Base-by-base conservation (phyloP, 2,797 vertebrate genomes). In the Tenualosa ilisha region DNA sequence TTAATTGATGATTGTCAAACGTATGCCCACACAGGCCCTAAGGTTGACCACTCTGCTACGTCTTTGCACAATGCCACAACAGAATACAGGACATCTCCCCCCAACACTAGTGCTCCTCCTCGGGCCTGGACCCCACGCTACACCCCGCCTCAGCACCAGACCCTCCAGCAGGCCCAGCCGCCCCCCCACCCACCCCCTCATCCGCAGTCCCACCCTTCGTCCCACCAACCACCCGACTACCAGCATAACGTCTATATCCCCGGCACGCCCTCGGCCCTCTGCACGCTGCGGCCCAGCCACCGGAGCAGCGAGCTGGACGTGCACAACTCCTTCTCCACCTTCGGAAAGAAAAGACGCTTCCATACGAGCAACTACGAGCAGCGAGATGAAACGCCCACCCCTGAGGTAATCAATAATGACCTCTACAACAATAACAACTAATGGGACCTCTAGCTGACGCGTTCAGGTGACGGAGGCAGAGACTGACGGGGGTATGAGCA, bases 191-290 rank as follows among this genome's bases (percentile, higher is more conserved):
- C 92, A 91, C 94, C 92, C 82, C 89, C 89, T 0, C 94, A 92
- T 88, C 95, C 92, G 54, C 85, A 79, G 90, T 0, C 93, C 92
- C 65, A 92, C 94, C 56, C 56, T 9, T 7, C 5, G 22, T n/a
- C 56, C 0, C 95, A 96, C 54, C 93, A 96, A 15, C 95, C 96
- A 2, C 94, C 96, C 1, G 97, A 98, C 93, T 98, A 98, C 91
- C 97, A 98, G 89, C 97, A 97, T 92, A 98, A 98, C 0, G 96
- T 98, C 50, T 97, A 98, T 91, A 98, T 98, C 87, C 97, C 97
- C 0, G 97, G 97, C 85, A 98, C 97, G 0, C 96, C 97, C 0
- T 96, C 96, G 0, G 93, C 94, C 46, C 93, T 96, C 87, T 96
- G 96, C 88, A 96, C 96, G 81, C 92, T 95, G 90, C 95, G 97